Percentiles rank a stretch among this genome's conserved stretches.
These are phyloP conservation scores for Glossophaga mutica DNA, from an alignment of 2,797 vertebrate species.

Conservation along the genomic window DNA sequence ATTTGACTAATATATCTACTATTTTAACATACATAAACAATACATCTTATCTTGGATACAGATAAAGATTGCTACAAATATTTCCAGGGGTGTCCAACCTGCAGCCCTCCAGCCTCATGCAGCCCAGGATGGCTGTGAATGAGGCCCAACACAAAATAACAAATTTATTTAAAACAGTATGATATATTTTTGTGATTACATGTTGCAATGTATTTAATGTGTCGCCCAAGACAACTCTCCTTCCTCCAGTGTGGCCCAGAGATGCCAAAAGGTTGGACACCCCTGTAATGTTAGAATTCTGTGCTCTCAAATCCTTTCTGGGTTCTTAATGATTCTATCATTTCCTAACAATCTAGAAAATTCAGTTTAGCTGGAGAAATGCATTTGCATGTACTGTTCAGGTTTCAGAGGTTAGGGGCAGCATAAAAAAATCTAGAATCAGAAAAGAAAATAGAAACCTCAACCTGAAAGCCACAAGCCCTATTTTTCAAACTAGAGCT, in stretches of 20 bases:
- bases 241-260: too few species aligned
- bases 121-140: too few species aligned
- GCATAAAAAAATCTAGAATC: conserved; percentile 54
- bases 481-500: conserved; percentile 59
- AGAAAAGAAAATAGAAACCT: conserved; percentile 70
- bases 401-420: neutral
- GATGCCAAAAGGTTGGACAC: too few species aligned
- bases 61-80: neutral
- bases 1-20: neutral
- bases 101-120: too few species aligned
- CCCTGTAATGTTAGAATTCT: neutral
- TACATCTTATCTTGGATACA: neutral
- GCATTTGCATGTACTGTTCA: conserved; percentile 48
- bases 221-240: too few species aligned
- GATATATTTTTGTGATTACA: too few species aligned
- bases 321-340: conserved; percentile 1
- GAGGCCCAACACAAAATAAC: too few species aligned
- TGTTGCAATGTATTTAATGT: too few species aligned
- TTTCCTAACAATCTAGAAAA: conserved; percentile 47
- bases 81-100: neutral
- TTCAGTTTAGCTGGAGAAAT: neutral
- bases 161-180: too few species aligned
- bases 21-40: neutral
- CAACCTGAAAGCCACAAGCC: conserved; percentile 62
- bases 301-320: neutral